Evolutionary conservation across 2,888 invertebrate species (phyloP).

Genomic region (Schrankia costaestrigalis): DNA sequence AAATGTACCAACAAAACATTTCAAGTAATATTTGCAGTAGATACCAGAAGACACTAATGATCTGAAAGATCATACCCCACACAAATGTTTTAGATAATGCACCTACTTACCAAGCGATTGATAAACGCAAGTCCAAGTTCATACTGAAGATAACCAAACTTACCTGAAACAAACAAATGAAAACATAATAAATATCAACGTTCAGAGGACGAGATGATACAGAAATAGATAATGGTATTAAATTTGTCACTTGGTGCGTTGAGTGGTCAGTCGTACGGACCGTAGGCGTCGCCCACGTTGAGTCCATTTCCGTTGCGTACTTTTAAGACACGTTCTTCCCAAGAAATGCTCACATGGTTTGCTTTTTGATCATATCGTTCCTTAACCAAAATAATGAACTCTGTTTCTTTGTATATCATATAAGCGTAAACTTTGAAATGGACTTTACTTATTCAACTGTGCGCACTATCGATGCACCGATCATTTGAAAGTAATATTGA

Average conservation of each 20-base stretch:
- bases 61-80: no score
- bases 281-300: slow-evolving; percentile 72
- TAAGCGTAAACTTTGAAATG: no score
- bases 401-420: no score
- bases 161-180: slow-evolving; percentile 56
- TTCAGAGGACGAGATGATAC: slow-evolving; percentile 36
- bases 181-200: slow-evolving; percentile 37
- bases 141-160: no score
- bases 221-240: slow-evolving; percentile 61
- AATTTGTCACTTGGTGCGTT: slow-evolving; percentile 56
- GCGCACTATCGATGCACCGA: slow-evolving; percentile 45
- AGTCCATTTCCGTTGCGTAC: slow-evolving; percentile 62
- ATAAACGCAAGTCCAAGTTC: no score
- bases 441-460: no score
- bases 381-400: slow-evolving; percentile 5
- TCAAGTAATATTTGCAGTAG: no score
- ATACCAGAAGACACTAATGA: no score
- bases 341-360: slow-evolving; percentile 35
- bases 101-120: no score
- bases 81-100: no score
- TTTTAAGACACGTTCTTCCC: slow-evolving; percentile 51
- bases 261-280: slow-evolving; percentile 59
- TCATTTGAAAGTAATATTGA: slow-evolving; percentile 53
- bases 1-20: no score
- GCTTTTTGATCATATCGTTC: slow-evolving; percentile 30